phyloP scores from a whole-genome alignment of 2,797 vertebrate species.

The Selene dorsalis region DNA sequence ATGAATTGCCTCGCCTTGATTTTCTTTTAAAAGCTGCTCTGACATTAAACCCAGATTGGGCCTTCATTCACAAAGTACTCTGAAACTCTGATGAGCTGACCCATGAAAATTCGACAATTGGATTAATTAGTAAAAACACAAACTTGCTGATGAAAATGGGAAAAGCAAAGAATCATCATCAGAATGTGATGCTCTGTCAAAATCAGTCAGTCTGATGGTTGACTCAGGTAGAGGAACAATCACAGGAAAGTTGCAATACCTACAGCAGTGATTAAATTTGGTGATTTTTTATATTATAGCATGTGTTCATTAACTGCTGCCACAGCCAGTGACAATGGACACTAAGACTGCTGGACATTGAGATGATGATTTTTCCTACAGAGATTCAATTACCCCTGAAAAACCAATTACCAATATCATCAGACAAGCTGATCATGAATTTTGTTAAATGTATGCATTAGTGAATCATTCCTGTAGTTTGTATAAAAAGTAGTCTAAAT shows the following conservation, averaged over 20 bases:
- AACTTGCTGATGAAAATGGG: constrained; percentile 36
- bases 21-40: constrained; percentile 40
- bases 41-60: constrained; percentile 39
- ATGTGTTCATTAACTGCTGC: constrained; percentile 5
- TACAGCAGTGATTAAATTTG: neutral
- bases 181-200: constrained; percentile 22
- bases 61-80: constrained; percentile 48
- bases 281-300: constrained; percentile 1
- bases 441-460: neutral
- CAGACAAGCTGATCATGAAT: neutral
- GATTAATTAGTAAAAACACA: constrained; percentile 65
- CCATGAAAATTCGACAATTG: constrained; percentile 55
- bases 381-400: neutral
- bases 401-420: neutral
- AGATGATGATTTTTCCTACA: neutral
- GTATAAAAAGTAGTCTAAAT: neutral
- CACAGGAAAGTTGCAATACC: constrained; percentile 1
- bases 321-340: neutral
- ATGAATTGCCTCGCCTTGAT: constrained; percentile 7
- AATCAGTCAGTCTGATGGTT: constrained; percentile 7
- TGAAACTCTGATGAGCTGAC: constrained; percentile 50
- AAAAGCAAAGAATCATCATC: constrained; percentile 22
- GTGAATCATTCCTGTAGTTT: neutral
- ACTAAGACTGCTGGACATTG: neutral
- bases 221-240: constrained; percentile 4